Percentiles rank a stretch among this genome's conserved stretches.
Evolutionary conservation across 2,888 invertebrate genomes (phyloP).

Genomic region (Candidula unifasciata): DNA sequence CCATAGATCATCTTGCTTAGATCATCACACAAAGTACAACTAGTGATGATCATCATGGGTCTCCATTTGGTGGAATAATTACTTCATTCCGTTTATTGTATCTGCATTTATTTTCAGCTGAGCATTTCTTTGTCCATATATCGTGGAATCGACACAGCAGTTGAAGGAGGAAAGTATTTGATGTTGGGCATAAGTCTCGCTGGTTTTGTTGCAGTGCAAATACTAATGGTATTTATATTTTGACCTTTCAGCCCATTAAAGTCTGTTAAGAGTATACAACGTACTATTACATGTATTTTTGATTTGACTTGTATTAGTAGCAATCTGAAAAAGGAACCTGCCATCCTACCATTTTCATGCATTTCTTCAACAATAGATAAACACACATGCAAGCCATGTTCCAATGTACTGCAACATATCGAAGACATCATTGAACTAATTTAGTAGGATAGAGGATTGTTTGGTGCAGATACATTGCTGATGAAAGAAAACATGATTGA

Average conservation of each 20-base stretch:
- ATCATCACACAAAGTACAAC: too few species aligned
- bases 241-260: neutral
- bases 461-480: too few species aligned
- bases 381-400: too few species aligned
- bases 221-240: slow-evolving; percentile 66
- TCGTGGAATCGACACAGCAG: slow-evolving; percentile 60
- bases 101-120: slow-evolving; percentile 56
- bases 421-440: too few species aligned
- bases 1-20: too few species aligned
- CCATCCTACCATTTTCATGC: too few species aligned
- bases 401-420: too few species aligned
- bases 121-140: slow-evolving; percentile 67
- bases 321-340: neutral
- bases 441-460: too few species aligned
- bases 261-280: neutral
- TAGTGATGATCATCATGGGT: neutral
- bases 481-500: too few species aligned
- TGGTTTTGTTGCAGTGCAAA: slow-evolving; percentile 69
- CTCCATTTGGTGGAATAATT: neutral
- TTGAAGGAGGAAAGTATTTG: slow-evolving; percentile 66
- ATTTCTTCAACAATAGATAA: too few species aligned
- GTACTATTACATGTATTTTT: neutral
- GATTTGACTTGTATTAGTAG: neutral
- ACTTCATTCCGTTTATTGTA: neutral
- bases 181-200: slow-evolving; percentile 68